These are phyloP conservation scores for Sitobion miscanthi DNA, from an alignment of 1,140 invertebrate genomes.

Conservation along the genomic window DNA sequence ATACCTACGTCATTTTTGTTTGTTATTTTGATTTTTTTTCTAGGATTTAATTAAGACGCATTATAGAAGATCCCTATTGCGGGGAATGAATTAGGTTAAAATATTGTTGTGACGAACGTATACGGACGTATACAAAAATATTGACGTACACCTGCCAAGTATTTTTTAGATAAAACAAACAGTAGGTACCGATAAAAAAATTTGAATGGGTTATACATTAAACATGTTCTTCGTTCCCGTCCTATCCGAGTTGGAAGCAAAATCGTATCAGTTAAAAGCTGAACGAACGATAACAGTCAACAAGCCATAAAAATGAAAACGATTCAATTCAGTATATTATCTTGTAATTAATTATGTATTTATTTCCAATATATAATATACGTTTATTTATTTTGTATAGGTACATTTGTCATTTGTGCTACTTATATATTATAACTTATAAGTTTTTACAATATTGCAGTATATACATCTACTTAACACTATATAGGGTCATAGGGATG, in stretches of 20 bases:
- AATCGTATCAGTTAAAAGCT: neutral
- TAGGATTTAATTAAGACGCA: neutral
- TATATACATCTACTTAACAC: neutral
- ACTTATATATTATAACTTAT: neutral
- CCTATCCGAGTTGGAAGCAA: neutral
- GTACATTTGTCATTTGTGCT: neutral
- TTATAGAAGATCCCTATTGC: neutral
- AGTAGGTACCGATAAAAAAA: neutral
- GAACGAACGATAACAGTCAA: neutral
- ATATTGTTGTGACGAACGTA: neutral
- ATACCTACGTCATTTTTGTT: constrained; percentile 22
- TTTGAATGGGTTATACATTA: neutral
- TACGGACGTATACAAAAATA: neutral
- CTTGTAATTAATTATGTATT: neutral
- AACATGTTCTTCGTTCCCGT: neutral
- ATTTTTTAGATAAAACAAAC: constrained; percentile 37
- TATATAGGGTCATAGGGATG: neutral
- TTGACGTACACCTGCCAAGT: constrained; percentile 26
- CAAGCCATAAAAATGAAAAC: neutral
- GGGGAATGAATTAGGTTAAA: constrained; percentile 1
- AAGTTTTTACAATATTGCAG: neutral
- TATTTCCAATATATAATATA: neutral
- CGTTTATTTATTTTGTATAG: neutral
- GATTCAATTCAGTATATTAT: neutral
- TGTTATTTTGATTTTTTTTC: constrained; percentile 11